Evolutionary conservation across 2,113 vertebrate species (phyloP).

Genomic region (Pholis gunnellus): DNA sequence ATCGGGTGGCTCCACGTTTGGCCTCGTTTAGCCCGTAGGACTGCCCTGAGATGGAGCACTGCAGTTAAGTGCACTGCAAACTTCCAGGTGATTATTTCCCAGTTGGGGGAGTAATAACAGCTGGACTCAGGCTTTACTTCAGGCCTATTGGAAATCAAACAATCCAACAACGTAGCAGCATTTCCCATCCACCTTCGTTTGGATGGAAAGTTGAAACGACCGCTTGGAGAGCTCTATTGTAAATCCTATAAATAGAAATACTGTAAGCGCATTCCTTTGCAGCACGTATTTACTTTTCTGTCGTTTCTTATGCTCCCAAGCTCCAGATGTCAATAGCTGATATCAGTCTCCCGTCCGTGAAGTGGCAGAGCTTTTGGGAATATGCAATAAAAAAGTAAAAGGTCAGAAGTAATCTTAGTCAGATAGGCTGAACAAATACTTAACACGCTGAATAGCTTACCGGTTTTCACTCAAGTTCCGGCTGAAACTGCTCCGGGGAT

Average conservation of each 20-base stretch:
- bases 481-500: slow-evolving; percentile 49
- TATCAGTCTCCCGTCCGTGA: slow-evolving; percentile 26
- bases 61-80: slow-evolving; percentile 29
- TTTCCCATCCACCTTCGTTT: slow-evolving; percentile 14
- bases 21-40: slow-evolving; percentile 19
- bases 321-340: slow-evolving; percentile 28
- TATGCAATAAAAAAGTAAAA: slow-evolving; percentile 39
- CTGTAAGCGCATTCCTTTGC: slow-evolving; percentile 10
- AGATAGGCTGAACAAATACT: slow-evolving; percentile 69
- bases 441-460: slow-evolving; percentile 22
- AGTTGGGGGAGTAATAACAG: slow-evolving; percentile 17
- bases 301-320: slow-evolving; percentile 6
- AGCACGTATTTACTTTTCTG: slow-evolving; percentile 17
- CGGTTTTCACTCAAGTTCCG: slow-evolving; percentile 26
- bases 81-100: slow-evolving; percentile 33
- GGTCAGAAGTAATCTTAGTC: slow-evolving; percentile 41
- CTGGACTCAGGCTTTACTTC: slow-evolving; percentile 10
- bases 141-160: slow-evolving; percentile 37
- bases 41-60: slow-evolving; percentile 25
- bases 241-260: slow-evolving; percentile 7
- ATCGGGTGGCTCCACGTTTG: not conserved
- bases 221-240: not conserved
- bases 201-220: slow-evolving; percentile 15
- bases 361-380: slow-evolving; percentile 19
- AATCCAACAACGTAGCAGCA: slow-evolving; percentile 1